These are phyloP conservation scores for Addax nasomaculatus DNA, from an alignment of 2,113 vertebrate genomes.

Conservation along the genomic window DNA sequence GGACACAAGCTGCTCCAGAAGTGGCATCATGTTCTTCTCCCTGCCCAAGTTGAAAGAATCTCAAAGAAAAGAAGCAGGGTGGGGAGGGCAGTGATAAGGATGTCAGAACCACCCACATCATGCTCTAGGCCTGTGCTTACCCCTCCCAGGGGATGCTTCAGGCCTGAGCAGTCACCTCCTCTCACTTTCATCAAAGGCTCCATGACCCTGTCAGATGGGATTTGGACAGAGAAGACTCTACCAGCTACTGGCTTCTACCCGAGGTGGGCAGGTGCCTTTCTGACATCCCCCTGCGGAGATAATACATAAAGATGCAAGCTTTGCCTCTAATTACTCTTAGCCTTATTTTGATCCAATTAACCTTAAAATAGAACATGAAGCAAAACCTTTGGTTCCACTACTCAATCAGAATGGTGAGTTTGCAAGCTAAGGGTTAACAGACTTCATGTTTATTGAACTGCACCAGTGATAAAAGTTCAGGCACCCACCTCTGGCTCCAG, in stretches of 20 bases:
- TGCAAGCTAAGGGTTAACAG: slow-evolving; percentile 35
- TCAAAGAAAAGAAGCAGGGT: neutral
- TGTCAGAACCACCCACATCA: neutral
- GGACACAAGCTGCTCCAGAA: neutral
- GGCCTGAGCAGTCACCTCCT: neutral
- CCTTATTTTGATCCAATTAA: slow-evolving; percentile 52
- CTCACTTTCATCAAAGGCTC: neutral
- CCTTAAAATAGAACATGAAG: slow-evolving; percentile 53
- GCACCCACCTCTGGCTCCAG: slow-evolving; percentile 42
- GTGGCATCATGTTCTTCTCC: neutral
- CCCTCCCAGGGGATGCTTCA: neutral
- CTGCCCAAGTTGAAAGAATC: neutral
- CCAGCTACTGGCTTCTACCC: neutral
- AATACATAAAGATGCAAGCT: slow-evolving; percentile 13
- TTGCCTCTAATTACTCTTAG: slow-evolving; percentile 47
- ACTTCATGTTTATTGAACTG: slow-evolving; percentile 48
- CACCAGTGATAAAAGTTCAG: slow-evolving; percentile 55
- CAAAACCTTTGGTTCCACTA: slow-evolving; percentile 32
- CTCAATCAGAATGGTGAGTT: slow-evolving; percentile 24
- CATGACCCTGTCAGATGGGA: neutral
- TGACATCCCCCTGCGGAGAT: slow-evolving; percentile 1
- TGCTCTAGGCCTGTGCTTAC: neutral
- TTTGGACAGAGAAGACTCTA: neutral
- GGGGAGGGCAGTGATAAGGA: neutral
- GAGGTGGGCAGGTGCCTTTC: slow-evolving; percentile 25